Conservation (phyloP, 2,888 invertebrate species). For the Buathra laborator region DNA sequence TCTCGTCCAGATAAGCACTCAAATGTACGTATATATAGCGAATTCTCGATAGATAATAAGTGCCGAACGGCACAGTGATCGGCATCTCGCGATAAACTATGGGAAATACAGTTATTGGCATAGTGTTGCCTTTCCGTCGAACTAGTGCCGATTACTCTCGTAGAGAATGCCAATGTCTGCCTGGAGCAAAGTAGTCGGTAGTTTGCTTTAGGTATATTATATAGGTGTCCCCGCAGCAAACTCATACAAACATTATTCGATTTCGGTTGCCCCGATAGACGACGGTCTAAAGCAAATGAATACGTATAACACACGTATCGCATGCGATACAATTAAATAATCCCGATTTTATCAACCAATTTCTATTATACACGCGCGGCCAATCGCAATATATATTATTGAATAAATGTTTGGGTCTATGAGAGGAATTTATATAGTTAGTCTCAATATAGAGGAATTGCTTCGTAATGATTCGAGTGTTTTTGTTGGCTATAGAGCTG, state of each 20-base stretch:
- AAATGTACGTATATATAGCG: not conserved
- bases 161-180: not conserved
- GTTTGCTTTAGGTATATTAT: not conserved
- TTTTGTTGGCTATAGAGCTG: not conserved
- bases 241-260: not conserved
- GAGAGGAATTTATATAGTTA: no score
- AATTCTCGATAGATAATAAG: not conserved
- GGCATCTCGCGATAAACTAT: not conserved
- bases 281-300: not conserved
- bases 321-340: constrained; percentile 41
- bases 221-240: not conserved
- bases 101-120: not conserved
- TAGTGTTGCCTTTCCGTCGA: not conserved
- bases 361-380: constrained; percentile 43
- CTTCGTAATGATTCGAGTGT: not conserved
- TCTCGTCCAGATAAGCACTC: constrained; percentile 29
- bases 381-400: not conserved
- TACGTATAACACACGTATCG: constrained; percentile 32
- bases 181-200: not conserved
- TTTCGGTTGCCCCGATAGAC: not conserved
- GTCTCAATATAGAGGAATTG: no score
- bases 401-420: no score
- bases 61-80: not conserved
- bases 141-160: not conserved
- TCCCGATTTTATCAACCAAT: constrained; percentile 51